A percentile compares a stretch with the other conserved stretches of the same genome.
These are phyloP conservation scores for Nannospalax galili DNA, from an alignment of 2,113 vertebrate genomes.

Conservation along the genomic window DNA sequence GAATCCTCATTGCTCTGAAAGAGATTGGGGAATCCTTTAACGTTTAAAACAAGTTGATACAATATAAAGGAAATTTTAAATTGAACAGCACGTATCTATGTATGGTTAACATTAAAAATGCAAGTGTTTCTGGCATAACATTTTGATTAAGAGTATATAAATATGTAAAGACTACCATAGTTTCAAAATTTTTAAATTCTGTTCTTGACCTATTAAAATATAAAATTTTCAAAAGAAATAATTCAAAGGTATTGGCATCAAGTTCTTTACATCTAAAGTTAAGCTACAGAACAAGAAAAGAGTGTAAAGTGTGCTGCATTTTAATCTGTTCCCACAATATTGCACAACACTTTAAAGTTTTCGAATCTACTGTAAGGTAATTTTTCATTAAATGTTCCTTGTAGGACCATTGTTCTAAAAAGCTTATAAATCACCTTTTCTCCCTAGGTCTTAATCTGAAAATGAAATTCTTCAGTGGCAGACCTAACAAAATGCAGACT, in stretches of 20 bases:
- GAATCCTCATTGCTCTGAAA: not conserved
- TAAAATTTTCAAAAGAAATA: not conserved
- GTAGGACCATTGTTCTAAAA: not conserved
- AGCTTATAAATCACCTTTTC: constrained; percentile 49
- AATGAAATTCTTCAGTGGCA: constrained; percentile 65
- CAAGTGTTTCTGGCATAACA: not conserved
- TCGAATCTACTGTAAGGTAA: constrained; percentile 7
- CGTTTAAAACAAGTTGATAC: constrained; percentile 26
- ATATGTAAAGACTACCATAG: not conserved
- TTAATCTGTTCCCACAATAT: constrained; percentile 27
- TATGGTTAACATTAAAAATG: not conserved
- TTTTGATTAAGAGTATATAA: not conserved
- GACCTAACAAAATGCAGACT: constrained; percentile 55
- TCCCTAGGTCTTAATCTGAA: constrained; percentile 39
- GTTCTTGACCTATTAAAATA: constrained; percentile 42
- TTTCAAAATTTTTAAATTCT: constrained; percentile 53
- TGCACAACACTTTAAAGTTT: constrained; percentile 19
- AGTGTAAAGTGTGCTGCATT: not conserved
- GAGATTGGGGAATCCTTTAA: not conserved
- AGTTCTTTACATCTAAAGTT: constrained; percentile 35
- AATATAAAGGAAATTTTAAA: constrained; percentile 51
- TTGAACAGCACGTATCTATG: not conserved
- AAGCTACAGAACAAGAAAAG: constrained; percentile 27
- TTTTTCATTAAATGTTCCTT: constrained; percentile 39
- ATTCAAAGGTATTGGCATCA: not conserved